Percentiles rank a stretch among this genome's conserved stretches.
These are phyloP conservation scores for Diarsia mendica DNA, from an alignment of 2,888 invertebrate genomes.

Conservation along the genomic window DNA sequence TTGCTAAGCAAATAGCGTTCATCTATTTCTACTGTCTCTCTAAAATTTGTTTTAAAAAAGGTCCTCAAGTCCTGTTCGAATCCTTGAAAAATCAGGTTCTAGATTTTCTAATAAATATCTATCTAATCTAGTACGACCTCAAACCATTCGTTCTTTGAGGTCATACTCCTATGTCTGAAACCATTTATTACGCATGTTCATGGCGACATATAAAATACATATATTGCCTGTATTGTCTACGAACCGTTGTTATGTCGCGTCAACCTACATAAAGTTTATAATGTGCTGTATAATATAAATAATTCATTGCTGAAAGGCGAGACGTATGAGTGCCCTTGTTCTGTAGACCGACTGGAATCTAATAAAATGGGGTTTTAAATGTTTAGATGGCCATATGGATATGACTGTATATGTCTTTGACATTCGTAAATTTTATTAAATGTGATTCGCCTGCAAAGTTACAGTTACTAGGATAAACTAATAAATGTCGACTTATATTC, in stretches of 20 bases:
- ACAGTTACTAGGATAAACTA: not conserved
- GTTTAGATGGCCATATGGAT: not conserved
- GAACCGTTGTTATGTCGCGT: slow-evolving; percentile 5
- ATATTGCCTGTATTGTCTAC: slow-evolving; percentile 8
- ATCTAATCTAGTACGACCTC: not conserved
- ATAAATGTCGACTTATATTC: not conserved
- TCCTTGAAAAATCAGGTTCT: too few relatives aligned
- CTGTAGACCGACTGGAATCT: not conserved
- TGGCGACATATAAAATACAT: slow-evolving; percentile 11
- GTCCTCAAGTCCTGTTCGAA: too few relatives aligned
- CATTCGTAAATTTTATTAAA: not conserved
- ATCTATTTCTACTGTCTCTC: too few relatives aligned
- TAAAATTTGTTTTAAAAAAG: too few relatives aligned
- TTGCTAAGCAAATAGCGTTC: too few relatives aligned
- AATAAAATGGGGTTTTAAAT: slow-evolving; percentile 1
- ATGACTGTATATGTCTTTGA: not conserved
- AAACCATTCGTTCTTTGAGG: not conserved
- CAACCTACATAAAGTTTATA: slow-evolving; percentile 3
- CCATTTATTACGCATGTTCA: slow-evolving; percentile 16
- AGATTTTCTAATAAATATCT: not conserved
- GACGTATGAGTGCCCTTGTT: not conserved
- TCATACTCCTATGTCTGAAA: not conserved
- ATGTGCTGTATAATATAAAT: slow-evolving; percentile 5
- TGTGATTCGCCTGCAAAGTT: not conserved
- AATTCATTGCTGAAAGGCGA: slow-evolving; percentile 11